Percentiles rank a stretch among this genome's conserved stretches.
phyloP scores from a whole-genome alignment of 2,888 invertebrate species.

The Tenthredo livida region DNA sequence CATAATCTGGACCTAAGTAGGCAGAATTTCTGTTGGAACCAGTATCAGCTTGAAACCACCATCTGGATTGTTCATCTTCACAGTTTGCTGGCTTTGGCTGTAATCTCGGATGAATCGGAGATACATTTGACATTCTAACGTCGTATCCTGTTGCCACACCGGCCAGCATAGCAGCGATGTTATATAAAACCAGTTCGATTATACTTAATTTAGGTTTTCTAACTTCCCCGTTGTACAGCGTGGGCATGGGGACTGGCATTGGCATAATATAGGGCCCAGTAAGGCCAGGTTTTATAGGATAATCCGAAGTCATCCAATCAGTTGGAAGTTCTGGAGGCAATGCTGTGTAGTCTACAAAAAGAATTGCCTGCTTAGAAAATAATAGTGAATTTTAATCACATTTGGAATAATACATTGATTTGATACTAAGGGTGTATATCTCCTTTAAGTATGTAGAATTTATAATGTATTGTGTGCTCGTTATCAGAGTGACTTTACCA shows the following conservation, averaged over 20 bases:
- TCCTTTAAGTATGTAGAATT: neutral
- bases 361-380: conserved; percentile 39
- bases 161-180: conserved; percentile 94
- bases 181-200: conserved; percentile 90
- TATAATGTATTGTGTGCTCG: conserved; percentile 8
- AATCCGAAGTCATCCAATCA: conserved; percentile 72
- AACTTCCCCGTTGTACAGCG: conserved; percentile 89
- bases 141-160: conserved; percentile 96
- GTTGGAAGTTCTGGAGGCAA: conserved; percentile 69
- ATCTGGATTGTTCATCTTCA: conserved; percentile 73
- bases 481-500: neutral
- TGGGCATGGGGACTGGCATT: conserved; percentile 88
- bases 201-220: conserved; percentile 85
- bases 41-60: conserved; percentile 70
- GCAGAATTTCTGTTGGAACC: conserved; percentile 73
- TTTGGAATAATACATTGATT: conserved; percentile 48
- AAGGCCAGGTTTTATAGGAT: conserved; percentile 71
- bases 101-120: conserved; percentile 89
- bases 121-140: conserved; percentile 92
- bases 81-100: conserved; percentile 80
- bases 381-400: conserved; percentile 46
- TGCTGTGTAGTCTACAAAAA: conserved; percentile 74
- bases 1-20: conserved; percentile 80
- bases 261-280: conserved; percentile 76
- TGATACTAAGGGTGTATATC: neutral